A percentile compares a stretch with the other conserved stretches of the same genome.
Evolutionary conservation across 2,113 vertebrate species (phyloP).

Genomic region (Chionomys nivalis): DNA sequence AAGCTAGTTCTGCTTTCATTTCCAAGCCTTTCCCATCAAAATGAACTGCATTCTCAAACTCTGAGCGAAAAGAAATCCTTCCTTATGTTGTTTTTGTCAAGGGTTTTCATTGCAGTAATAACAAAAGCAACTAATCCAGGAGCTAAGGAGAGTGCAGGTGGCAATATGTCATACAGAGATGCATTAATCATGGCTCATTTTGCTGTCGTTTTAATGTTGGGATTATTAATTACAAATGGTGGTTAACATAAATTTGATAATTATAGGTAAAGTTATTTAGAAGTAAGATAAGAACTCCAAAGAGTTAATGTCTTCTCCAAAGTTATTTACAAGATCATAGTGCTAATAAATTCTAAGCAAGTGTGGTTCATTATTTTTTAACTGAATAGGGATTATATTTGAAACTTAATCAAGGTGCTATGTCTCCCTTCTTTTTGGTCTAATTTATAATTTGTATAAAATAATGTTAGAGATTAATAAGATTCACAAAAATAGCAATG

Average conservation of each 20-base stretch:
- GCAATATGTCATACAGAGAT: background rate
- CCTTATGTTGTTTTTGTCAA: background rate
- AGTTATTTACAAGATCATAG: slow-evolving; percentile 60
- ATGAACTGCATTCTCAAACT: background rate
- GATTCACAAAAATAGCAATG: background rate
- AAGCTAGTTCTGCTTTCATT: background rate
- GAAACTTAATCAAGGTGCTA: slow-evolving; percentile 60
- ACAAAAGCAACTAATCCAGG: background rate
- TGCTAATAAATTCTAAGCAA: slow-evolving; percentile 55
- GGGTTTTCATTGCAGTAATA: too few relatives aligned
- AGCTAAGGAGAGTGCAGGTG: background rate
- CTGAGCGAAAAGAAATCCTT: background rate
- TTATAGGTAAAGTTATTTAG: slow-evolving; percentile 40
- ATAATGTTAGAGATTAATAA: background rate
- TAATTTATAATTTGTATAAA: slow-evolving; percentile 63
- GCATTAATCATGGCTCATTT: background rate
- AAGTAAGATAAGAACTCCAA: slow-evolving; percentile 43
- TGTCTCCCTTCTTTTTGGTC: slow-evolving; percentile 56
- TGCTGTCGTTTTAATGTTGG: slow-evolving; percentile 24
- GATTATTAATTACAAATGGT: slow-evolving; percentile 24
- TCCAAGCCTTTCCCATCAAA: background rate
- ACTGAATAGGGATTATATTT: slow-evolving; percentile 58
- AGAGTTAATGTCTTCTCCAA: slow-evolving; percentile 52
- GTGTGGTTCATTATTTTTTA: slow-evolving; percentile 55
- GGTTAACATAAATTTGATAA: slow-evolving; percentile 57